These are phyloP conservation scores for Pristionchus mayeri DNA, from an alignment of 2,888 invertebrate species.

Conservation along the genomic window DNA sequence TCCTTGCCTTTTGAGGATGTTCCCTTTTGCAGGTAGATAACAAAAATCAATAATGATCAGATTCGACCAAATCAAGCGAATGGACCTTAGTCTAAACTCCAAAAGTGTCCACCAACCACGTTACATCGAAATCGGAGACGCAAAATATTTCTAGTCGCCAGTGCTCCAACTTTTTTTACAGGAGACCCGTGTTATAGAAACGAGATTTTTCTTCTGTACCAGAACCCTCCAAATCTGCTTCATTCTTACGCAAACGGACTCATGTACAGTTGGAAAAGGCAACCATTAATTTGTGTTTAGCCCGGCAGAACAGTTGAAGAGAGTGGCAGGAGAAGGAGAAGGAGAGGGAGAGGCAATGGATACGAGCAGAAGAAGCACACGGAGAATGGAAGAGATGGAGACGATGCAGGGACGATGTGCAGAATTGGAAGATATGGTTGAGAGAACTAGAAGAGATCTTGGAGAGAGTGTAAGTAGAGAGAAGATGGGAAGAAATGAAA, in stretches of 20 bases:
- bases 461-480: slow-evolving; percentile 23
- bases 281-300: neutral
- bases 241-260: neutral
- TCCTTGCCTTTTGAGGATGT: too few relatives aligned
- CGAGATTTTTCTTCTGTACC: neutral
- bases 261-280: neutral
- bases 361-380: slow-evolving; percentile 20
- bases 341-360: neutral
- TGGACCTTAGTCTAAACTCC: too few relatives aligned
- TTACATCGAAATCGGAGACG: too few relatives aligned
- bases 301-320: slow-evolving; percentile 40
- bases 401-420: neutral
- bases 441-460: slow-evolving; percentile 12
- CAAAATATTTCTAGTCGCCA: too few relatives aligned
- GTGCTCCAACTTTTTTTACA: too few relatives aligned
- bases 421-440: slow-evolving; percentile 34
- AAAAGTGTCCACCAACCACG: too few relatives aligned
- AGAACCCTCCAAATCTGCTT: neutral
- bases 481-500: neutral
- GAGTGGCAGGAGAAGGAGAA: neutral
- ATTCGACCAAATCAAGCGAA: too few relatives aligned
- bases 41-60: too few relatives aligned
- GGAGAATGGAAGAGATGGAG: slow-evolving; percentile 8
- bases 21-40: too few relatives aligned
- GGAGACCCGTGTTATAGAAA: too few relatives aligned